These are phyloP conservation scores for Acrobeloides nanus DNA, from an alignment of 2,888 invertebrate species.

Conservation along the genomic window DNA sequence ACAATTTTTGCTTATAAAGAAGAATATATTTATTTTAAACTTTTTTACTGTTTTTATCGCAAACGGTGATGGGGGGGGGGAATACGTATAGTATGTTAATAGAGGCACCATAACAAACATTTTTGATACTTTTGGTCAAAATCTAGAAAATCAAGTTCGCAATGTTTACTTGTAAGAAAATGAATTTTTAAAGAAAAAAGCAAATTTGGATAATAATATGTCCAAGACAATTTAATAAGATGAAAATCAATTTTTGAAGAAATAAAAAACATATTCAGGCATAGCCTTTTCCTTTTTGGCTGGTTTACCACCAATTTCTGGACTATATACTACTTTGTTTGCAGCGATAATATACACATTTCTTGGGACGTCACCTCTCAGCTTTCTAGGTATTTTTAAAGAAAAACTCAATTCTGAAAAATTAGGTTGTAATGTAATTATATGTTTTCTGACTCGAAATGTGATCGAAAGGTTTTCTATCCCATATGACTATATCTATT, in stretches of 20 bases:
- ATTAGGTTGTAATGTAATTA: constrained; percentile 27
- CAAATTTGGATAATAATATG: not conserved
- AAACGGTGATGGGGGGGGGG: too few species aligned
- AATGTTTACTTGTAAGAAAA: too few species aligned
- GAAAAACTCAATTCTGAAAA: constrained; percentile 6
- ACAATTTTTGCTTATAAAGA: too few species aligned
- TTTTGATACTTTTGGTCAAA: too few species aligned
- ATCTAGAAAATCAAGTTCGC: too few species aligned
- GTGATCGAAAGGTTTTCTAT: constrained; percentile 19
- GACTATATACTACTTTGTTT: constrained; percentile 25
- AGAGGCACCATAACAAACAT: too few species aligned
- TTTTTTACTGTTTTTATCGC: too few species aligned
- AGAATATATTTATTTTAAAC: too few species aligned
- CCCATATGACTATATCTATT: constrained; percentile 19
- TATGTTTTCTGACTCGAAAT: constrained; percentile 28
- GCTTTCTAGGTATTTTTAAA: constrained; percentile 18
- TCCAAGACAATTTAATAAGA: not conserved
- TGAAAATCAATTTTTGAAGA: too few species aligned
- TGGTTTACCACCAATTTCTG: constrained; percentile 29
- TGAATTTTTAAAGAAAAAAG: not conserved
- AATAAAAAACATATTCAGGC: constrained; percentile 21
- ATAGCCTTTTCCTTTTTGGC: constrained; percentile 31
- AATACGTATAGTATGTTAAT: too few species aligned
- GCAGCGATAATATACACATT: constrained; percentile 21
- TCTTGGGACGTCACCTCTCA: constrained; percentile 24